Base-by-base conservation (phyloP, 2,797 vertebrate species). In the Propithecus perrieri region DNA sequence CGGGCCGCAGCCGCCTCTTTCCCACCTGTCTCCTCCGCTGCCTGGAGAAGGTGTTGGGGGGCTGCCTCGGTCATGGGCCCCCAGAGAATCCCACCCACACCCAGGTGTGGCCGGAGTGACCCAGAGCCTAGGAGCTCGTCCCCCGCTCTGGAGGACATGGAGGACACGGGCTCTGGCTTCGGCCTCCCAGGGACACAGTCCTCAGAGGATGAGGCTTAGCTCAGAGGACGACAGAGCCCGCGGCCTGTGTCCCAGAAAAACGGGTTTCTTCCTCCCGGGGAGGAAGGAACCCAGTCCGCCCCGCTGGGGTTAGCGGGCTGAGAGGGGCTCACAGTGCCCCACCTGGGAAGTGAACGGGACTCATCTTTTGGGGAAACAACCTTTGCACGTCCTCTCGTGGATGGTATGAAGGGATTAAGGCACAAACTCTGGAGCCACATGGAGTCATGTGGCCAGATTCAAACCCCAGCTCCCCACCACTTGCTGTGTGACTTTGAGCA, bases 261-360 rank as follows among this genome's bases (percentile, higher is more conserved):
- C 7, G 1, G 43, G 48, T n/a, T 57, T 84, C 50, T 14, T 17
- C 61, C 28, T 53, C 18, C 57, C 10, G 8, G 30, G n/a, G 3
- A n/a, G 26, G 2, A 43, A 3, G 4, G 14, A 67, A 28, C 61
- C 20, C 55, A 28, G 2, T n/a, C 43, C 13, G 11, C 57, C 30
- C 20, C 22, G 5, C 5, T 17, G 1, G 43, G 9, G 15, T 28
- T 1, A 0, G 17, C 46, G 0, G n/a, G 30, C 38, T 13, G 12
- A 50, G 18, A 22, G 0, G 2, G 43, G 5, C 33, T 35, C 22
- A 30, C 17, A 0, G 0, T 11, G 18, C 55, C 85, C 59, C 2
- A 4, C 20, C 48, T 35, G 46, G 35, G 22, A 9, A 50, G 14
- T 20, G 35, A 59, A 20, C 2, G 2, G 41, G 55, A 11, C 12